Evolutionary conservation across 1,140 invertebrate species (phyloP).

Genomic region (Linepithema humile): DNA sequence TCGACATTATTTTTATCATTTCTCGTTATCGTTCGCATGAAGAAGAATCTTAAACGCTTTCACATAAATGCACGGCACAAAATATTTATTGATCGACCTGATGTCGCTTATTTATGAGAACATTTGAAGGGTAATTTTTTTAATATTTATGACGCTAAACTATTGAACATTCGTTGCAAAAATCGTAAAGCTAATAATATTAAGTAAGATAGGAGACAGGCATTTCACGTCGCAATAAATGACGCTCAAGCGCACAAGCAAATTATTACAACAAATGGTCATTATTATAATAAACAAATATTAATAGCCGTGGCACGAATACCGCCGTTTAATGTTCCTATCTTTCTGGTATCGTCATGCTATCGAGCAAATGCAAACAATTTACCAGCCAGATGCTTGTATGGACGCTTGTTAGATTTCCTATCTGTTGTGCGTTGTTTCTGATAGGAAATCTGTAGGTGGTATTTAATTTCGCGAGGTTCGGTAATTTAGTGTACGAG

Average conservation of each 20-base stretch:
- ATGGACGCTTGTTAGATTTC: not conserved
- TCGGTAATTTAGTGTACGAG: not conserved
- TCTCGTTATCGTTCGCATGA: conserved; percentile 11
- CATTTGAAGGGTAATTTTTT: not conserved
- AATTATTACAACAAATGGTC: no score
- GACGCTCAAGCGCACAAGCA: no score
- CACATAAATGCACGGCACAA: not conserved
- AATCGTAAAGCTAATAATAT: no score
- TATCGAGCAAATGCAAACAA: not conserved
- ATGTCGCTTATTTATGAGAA: not conserved
- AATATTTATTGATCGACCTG: not conserved
- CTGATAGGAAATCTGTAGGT: not conserved
- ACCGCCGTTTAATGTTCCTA: not conserved
- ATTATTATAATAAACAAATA: not conserved
- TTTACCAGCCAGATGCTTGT: not conserved
- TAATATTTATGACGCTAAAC: conserved; percentile 24
- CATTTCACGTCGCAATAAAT: not conserved
- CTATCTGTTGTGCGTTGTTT: not conserved
- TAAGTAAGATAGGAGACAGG: no score
- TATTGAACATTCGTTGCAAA: no score
- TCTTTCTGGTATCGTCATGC: not conserved
- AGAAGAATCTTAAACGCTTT: not conserved
- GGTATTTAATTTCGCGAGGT: conserved; percentile 26
- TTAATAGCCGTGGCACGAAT: not conserved
- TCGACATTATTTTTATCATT: not conserved